Evolutionary conservation across 1,140 invertebrate genomes (phyloP).

Genomic region (Chionoecetes opilio): DNA sequence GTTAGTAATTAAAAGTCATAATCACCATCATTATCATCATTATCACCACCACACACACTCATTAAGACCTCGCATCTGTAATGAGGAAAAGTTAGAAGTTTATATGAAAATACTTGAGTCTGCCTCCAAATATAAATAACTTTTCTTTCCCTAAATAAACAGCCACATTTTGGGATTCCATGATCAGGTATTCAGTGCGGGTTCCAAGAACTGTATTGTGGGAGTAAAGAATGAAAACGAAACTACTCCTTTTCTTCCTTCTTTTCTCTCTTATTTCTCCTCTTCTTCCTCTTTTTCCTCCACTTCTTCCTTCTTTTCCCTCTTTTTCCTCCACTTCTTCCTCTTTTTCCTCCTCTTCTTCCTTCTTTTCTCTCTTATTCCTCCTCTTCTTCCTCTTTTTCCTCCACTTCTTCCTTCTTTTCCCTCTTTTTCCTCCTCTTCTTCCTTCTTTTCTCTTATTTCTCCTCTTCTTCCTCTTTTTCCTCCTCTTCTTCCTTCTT

Average conservation of each 20-base stretch:
- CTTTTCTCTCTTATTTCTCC: background rate
- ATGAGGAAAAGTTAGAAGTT: no score
- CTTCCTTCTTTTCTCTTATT: background rate
- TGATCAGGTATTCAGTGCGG: background rate
- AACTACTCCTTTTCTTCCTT: background rate
- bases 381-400: background rate
- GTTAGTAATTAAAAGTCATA: background rate
- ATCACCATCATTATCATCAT: background rate
- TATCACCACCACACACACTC: background rate
- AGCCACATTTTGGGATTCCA: background rate
- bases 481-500: background rate
- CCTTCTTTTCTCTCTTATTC: background rate
- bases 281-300: background rate
- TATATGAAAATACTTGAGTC: no score
- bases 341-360: background rate
- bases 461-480: background rate
- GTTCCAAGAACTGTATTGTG: background rate
- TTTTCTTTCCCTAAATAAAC: background rate
- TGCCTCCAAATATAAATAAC: background rate
- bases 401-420: background rate
- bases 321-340: background rate
- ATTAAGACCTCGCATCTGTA: background rate
- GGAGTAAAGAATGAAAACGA: background rate
- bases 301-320: background rate
- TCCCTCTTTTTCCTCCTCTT: no score